A percentile compares a stretch with the other conserved stretches of the same genome.
Conservation (phyloP, 2,797 vertebrate genomes). For the Hypotaenidia philippensis region DNA sequence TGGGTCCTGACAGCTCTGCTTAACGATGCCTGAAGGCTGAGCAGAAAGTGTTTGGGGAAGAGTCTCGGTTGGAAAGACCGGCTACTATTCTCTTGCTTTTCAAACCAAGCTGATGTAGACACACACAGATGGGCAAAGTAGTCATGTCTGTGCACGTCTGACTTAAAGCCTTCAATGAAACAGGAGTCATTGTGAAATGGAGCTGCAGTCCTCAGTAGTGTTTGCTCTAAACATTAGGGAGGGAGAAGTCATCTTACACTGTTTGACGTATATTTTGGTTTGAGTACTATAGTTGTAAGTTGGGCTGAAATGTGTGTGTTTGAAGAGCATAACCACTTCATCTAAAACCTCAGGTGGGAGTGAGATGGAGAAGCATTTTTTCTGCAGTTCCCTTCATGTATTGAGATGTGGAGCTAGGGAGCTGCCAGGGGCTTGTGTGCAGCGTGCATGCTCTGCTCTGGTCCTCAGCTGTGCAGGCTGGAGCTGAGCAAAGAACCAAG, state of each 20-base stretch:
- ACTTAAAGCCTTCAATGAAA: neutral
- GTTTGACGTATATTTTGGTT: neutral
- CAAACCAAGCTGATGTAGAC: neutral
- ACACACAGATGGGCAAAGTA: neutral
- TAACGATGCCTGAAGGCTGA: neutral
- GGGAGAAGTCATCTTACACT: neutral
- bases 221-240: neutral
- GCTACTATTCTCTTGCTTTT: neutral
- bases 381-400: neutral
- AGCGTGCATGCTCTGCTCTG: accelerated
- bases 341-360: neutral
- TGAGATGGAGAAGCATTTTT: neutral
- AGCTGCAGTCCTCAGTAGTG: neutral
- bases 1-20: neutral
- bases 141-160: neutral
- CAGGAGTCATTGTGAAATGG: neutral
- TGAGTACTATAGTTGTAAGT: neutral
- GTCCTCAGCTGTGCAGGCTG: neutral
- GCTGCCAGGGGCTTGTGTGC: neutral
- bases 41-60: neutral
- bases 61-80: neutral
- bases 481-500: neutral
- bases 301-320: neutral
- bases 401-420: neutral
- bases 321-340: neutral